A percentile compares a stretch with the other conserved stretches of the same genome.
Conservation (phyloP, 1,140 invertebrate species). For the Stegodyphus mimosarum region DNA sequence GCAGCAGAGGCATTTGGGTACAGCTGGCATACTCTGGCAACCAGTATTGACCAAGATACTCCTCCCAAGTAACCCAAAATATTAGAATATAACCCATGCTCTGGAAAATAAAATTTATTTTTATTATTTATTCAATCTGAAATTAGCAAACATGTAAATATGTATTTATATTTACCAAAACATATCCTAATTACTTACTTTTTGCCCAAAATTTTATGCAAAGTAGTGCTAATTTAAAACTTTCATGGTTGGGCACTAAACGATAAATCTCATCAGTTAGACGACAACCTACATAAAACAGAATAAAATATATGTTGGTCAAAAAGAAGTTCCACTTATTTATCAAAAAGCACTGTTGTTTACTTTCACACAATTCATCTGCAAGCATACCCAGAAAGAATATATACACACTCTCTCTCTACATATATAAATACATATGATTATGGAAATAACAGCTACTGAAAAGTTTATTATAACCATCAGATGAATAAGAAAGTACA, state of each 20-base stretch:
- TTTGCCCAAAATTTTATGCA: conserved; percentile 99
- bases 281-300: conserved; percentile 79
- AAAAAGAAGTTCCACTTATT: too few relatives aligned
- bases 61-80: conserved; percentile 97
- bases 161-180: background rate
- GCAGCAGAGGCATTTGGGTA: conserved; percentile 97
- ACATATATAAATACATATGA: too few relatives aligned
- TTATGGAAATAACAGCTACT: too few relatives aligned
- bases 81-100: conserved; percentile 98
- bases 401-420: too few relatives aligned
- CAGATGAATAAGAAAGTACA: too few relatives aligned
- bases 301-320: too few relatives aligned
- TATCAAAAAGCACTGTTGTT: too few relatives aligned
- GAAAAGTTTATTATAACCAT: too few relatives aligned
- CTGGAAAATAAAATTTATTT: conserved; percentile 70
- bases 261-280: conserved; percentile 98
- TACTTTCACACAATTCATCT: too few relatives aligned
- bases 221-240: conserved; percentile 90
- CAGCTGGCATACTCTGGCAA: conserved; percentile 96
- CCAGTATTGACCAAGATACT: conserved; percentile 99
- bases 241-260: conserved; percentile 94
- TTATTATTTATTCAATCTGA: background rate
- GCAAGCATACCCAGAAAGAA: too few relatives aligned
- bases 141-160: background rate
- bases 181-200: conserved; percentile 74